phyloP scores from a whole-genome alignment of 2,113 vertebrate species.

The Percopsis transmontana region DNA sequence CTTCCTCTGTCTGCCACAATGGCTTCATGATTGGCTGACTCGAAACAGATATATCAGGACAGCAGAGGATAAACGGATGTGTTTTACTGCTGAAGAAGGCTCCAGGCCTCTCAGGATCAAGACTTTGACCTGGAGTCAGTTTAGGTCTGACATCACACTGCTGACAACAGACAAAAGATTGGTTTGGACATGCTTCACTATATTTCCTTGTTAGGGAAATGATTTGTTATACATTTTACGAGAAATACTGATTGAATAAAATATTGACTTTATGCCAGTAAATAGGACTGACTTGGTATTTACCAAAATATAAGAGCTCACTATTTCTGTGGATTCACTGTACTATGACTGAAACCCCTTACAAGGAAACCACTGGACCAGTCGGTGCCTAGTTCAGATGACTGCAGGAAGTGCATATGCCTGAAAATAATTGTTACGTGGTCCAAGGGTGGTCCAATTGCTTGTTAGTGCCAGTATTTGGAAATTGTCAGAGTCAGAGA shows the following conservation, averaged over 20 bases:
- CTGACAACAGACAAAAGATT: not conserved
- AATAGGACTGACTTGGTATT: too few relatives aligned
- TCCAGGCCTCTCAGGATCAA: conserved; percentile 25
- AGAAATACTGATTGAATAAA: too few relatives aligned
- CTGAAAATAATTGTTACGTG: too few relatives aligned
- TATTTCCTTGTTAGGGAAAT: not conserved
- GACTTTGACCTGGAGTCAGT: conserved; percentile 24
- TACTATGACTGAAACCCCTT: too few relatives aligned
- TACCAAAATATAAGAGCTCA: too few relatives aligned
- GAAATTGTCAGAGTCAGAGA: too few relatives aligned
- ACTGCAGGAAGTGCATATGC: too few relatives aligned
- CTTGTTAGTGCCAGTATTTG: too few relatives aligned
- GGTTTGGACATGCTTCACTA: conserved; percentile 4
- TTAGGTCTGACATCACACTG: conserved; percentile 32
- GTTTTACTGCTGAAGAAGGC: conserved; percentile 38
- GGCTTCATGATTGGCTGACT: conserved; percentile 50
- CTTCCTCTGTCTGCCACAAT: conserved; percentile 47
- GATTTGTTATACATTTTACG: too few relatives aligned
- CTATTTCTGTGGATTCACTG: too few relatives aligned
- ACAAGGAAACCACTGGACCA: not conserved
- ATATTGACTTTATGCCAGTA: too few relatives aligned
- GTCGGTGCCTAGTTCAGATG: not conserved
- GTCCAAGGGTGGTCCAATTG: too few relatives aligned
- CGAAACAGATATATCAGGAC: conserved; percentile 53
- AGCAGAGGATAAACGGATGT: conserved; percentile 28